These are phyloP conservation scores for Nymphicus hollandicus DNA, from an alignment of 2,113 vertebrate species.

Conservation along the genomic window DNA sequence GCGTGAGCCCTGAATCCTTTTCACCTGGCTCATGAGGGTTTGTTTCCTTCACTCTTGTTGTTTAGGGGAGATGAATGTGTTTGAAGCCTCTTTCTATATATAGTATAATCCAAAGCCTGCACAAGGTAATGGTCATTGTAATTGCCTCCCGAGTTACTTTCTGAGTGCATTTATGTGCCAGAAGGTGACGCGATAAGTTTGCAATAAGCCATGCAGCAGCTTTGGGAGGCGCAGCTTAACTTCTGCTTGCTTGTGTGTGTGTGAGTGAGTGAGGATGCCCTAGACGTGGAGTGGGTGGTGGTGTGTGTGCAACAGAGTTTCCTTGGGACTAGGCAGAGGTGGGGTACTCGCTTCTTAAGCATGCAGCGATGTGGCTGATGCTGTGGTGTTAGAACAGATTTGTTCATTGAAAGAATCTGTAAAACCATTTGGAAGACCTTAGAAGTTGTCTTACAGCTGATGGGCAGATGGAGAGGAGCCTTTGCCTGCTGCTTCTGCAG, in stretches of 20 bases:
- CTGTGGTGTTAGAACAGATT: not conserved
- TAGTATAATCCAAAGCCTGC: not conserved
- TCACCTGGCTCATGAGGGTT: accelerated
- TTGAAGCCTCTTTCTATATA: not conserved
- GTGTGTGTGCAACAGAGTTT: not conserved
- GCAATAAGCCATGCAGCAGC: not conserved
- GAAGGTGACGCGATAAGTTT: accelerated
- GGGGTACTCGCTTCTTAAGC: not conserved
- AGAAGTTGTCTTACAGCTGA: not conserved
- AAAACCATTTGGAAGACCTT: not conserved
- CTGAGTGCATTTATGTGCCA: not conserved
- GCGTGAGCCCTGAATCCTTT: accelerated
- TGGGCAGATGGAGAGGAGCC: not conserved
- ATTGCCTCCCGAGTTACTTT: not conserved
- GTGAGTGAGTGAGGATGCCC: not conserved
- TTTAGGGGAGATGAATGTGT: not conserved
- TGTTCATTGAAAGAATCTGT: not conserved
- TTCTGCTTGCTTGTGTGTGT: not conserved
- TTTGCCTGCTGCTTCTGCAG: not conserved
- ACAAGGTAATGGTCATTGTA: not conserved
- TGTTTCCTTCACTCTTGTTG: accelerated
- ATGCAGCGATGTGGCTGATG: not conserved
- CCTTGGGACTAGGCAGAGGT: accelerated
- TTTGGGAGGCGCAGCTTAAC: not conserved
- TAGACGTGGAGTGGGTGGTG: not conserved